phyloP scores from a whole-genome alignment of 2,888 invertebrate genomes.

The Hirtodrosophila duncani region DNA sequence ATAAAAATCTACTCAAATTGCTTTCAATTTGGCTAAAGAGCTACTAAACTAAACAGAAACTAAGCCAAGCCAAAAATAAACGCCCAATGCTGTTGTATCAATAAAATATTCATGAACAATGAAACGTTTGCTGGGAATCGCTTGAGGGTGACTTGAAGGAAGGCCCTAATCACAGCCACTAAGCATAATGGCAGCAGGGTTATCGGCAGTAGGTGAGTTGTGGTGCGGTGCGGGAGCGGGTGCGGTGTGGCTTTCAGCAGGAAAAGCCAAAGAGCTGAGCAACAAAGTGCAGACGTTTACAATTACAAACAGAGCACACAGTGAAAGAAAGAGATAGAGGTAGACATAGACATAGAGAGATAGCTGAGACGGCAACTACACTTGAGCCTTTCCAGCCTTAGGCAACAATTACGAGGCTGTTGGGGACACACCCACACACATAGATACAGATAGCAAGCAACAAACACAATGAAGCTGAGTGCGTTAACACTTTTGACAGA shows the following conservation, averaged over 20 bases:
- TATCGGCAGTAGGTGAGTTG: slow-evolving; percentile 17
- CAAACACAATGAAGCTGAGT: slow-evolving; percentile 39
- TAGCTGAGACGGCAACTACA: slow-evolving; percentile 1
- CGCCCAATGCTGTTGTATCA: slow-evolving; percentile 40
- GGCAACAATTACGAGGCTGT: slow-evolving; percentile 16
- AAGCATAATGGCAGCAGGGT: slow-evolving; percentile 54
- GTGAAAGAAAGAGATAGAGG: slow-evolving; percentile 1
- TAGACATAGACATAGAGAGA: neutral
- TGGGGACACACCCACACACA: slow-evolving; percentile 3
- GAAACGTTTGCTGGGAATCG: slow-evolving; percentile 14
- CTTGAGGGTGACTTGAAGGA: slow-evolving; percentile 11
- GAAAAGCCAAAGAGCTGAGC: slow-evolving; percentile 39
- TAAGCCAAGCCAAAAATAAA: slow-evolving; percentile 30
- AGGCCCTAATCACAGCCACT: slow-evolving; percentile 64
- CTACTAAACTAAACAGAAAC: slow-evolving; percentile 27
- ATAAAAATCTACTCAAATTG: slow-evolving; percentile 37
- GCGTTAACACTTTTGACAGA: slow-evolving; percentile 62
- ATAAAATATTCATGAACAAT: slow-evolving; percentile 65
- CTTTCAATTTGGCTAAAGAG: slow-evolving; percentile 43
- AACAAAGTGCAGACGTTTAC: slow-evolving; percentile 65
- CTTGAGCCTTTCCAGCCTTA: slow-evolving; percentile 1
- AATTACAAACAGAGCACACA: slow-evolving; percentile 44
- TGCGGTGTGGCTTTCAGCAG: no score
- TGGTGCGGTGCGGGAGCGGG: neutral
- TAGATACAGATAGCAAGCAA: neutral